phyloP scores from a whole-genome alignment of 2,888 invertebrate species.

The Rhagonycha fulva region DNA sequence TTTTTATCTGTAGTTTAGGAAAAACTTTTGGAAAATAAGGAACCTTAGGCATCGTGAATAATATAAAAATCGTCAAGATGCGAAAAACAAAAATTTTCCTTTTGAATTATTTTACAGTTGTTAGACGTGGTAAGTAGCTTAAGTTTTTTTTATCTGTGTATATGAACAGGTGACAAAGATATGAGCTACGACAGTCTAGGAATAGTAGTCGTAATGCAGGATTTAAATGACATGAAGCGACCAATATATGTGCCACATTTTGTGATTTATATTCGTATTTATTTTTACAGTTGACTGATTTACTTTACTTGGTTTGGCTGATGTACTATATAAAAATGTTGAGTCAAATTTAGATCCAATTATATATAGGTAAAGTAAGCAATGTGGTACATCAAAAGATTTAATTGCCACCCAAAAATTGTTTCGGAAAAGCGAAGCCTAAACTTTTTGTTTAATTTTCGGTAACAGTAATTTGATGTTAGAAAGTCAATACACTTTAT shows the following conservation, averaged over 20 bases:
- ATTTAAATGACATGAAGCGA: constrained; percentile 36
- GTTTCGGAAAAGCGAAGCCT: neutral
- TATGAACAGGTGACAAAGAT: constrained; percentile 39
- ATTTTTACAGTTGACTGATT: constrained; percentile 36
- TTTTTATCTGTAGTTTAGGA: neutral
- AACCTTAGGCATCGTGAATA: neutral
- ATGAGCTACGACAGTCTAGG: constrained; percentile 33
- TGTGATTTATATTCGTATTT: constrained; percentile 37
- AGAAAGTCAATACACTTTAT: constrained; percentile 50
- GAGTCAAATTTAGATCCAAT: constrained; percentile 35
- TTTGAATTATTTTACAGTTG: neutral
- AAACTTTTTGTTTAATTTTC: neutral
- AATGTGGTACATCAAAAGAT: constrained; percentile 12
- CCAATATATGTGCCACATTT: constrained; percentile 34
- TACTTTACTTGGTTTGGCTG: constrained; percentile 36
- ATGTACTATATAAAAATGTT: constrained; percentile 26
- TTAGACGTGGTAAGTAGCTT: neutral
- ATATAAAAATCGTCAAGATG: neutral
- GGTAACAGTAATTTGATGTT: neutral
- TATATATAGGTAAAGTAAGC: constrained; percentile 21
- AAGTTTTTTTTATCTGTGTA: constrained; percentile 9
- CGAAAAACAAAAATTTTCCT: neutral
- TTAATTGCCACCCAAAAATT: neutral
- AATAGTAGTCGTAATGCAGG: constrained; percentile 39
- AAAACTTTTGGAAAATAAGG: neutral